A percentile compares a stretch with the other conserved stretches of the same genome.
Evolutionary conservation across 1,140 invertebrate species (phyloP).

Genomic region (Calosoma granatense): DNA sequence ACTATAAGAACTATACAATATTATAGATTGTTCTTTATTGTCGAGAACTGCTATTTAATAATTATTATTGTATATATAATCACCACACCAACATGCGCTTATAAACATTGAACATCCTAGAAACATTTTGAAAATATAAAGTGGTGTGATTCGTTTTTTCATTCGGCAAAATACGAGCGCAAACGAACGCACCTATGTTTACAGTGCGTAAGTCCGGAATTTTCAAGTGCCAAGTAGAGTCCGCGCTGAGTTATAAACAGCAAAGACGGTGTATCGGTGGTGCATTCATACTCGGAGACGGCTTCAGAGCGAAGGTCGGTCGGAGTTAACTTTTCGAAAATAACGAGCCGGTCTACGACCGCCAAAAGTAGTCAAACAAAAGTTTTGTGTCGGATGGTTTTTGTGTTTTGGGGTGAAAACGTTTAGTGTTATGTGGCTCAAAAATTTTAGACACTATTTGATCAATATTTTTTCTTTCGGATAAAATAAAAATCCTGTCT

Average conservation of each 20-base stretch:
- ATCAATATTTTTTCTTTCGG: neutral
- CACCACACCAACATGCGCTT: too few species aligned
- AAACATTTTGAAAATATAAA: too few species aligned
- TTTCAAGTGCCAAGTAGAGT: neutral
- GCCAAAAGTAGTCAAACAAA: neutral
- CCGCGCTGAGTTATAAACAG: neutral
- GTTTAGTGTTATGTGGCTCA: constrained; percentile 5
- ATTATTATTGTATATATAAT: too few species aligned
- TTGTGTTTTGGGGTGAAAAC: neutral
- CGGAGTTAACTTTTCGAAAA: neutral
- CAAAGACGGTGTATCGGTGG: neutral
- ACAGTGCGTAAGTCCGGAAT: neutral
- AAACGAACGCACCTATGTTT: neutral
- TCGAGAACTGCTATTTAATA: too few species aligned
- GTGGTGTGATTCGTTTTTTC: too few species aligned
- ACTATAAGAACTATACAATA: too few species aligned
- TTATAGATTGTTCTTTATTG: too few species aligned
- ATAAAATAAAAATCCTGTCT: neutral
- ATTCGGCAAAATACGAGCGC: too few species aligned
- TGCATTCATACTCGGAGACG: neutral
- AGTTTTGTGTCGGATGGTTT: neutral
- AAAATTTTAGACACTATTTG: neutral
- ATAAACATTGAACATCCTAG: too few species aligned
- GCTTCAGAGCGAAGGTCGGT: neutral
- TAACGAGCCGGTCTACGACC: neutral